Evolutionary conservation across 1,140 invertebrate genomes (phyloP).

Genomic region (Platyscapa corneri): DNA sequence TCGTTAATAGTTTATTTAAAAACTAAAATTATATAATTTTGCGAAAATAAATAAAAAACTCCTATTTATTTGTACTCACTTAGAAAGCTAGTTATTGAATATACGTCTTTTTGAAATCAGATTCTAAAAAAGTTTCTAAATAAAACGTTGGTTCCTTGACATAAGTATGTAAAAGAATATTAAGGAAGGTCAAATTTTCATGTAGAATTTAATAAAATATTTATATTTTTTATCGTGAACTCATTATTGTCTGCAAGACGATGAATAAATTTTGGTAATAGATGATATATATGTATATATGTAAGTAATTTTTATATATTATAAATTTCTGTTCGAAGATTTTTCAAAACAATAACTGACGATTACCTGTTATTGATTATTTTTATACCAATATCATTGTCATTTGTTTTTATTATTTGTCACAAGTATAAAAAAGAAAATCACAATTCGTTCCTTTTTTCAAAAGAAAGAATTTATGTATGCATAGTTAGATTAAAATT

Average conservation of each 20-base stretch:
- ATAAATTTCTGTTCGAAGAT: background rate
- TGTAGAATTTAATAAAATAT: background rate
- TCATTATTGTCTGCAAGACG: background rate
- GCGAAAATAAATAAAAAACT: slow-evolving; percentile 11
- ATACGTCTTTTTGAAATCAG: background rate
- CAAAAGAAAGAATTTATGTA: background rate
- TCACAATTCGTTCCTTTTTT: slow-evolving; percentile 33
- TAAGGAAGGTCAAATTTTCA: background rate
- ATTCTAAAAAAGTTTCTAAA: background rate
- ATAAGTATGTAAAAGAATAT: background rate
- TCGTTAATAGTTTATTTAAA: background rate
- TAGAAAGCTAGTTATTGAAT: slow-evolving; percentile 18
- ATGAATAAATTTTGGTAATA: background rate
- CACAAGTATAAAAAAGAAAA: slow-evolving; percentile 34
- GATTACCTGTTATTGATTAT: background rate
- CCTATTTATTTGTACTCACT: slow-evolving; percentile 3
- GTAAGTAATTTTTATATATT: background rate
- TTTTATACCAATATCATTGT: background rate
- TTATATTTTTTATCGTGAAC: background rate
- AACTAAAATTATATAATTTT: slow-evolving; percentile 17
- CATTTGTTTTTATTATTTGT: slow-evolving; percentile 27
- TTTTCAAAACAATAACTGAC: slow-evolving; percentile 11
- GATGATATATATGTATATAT: slow-evolving; percentile 1
- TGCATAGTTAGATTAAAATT: background rate
- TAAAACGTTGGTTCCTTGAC: background rate